A percentile compares a stretch with the other conserved stretches of the same genome.
Evolutionary conservation across 2,113 vertebrate species (phyloP).

Genomic region (Archilochus colubris): DNA sequence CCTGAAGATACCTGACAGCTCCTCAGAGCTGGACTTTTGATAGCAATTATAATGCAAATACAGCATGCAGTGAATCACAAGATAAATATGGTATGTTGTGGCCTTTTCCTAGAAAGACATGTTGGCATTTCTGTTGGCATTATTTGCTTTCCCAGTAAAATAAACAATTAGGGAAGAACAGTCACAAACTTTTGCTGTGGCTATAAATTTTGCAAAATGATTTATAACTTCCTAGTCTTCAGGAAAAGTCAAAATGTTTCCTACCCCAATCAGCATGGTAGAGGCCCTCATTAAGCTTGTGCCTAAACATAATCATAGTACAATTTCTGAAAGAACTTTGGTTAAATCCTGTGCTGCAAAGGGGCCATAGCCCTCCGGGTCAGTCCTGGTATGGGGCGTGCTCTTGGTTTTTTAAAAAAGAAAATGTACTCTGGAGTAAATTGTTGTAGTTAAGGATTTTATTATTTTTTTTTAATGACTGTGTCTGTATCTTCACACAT

Average conservation of each 20-base stretch:
- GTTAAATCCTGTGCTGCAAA: not conserved
- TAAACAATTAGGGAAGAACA: not conserved
- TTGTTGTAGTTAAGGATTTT: not conserved
- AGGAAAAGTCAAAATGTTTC: not conserved
- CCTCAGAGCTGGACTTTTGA: not conserved
- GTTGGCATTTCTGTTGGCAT: not conserved
- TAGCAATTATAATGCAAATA: not conserved
- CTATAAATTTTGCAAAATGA: not conserved
- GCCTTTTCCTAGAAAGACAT: not conserved
- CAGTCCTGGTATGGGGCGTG: accelerated
- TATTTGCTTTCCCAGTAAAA: not conserved
- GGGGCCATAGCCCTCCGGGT: not conserved
- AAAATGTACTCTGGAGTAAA: not conserved
- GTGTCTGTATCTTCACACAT: not conserved
- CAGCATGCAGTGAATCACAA: not conserved
- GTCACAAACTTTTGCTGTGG: not conserved
- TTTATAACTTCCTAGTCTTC: not conserved
- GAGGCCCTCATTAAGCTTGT: not conserved
- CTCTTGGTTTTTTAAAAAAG: not conserved
- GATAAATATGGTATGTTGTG: not conserved
- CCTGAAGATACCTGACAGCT: not conserved
- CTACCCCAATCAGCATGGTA: accelerated
- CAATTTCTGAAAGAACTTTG: not conserved
- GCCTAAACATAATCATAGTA: too few relatives aligned
- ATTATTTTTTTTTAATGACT: too few relatives aligned